Evolutionary conservation across 2,797 vertebrate species (phyloP).

Genomic region (Pseudomugil tenellus): DNA sequence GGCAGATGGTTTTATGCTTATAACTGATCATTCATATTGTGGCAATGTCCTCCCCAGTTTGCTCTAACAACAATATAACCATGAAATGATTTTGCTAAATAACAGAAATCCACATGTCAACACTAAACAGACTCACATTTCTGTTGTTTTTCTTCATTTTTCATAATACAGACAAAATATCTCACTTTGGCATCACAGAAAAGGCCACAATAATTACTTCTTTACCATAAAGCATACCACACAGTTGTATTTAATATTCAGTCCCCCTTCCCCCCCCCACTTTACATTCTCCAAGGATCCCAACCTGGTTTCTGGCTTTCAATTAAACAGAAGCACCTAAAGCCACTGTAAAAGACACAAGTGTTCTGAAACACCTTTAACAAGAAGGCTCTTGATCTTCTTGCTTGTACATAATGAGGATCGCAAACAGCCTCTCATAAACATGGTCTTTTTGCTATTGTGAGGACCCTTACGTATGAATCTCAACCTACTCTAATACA

Average conservation of each 20-base stretch:
- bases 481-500: constrained; percentile 33
- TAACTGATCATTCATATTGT: not conserved
- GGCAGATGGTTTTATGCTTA: not conserved
- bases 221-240: not conserved
- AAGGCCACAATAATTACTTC: not conserved
- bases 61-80: not conserved
- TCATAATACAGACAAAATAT: not conserved
- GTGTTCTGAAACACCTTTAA: constrained; percentile 45
- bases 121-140: not conserved
- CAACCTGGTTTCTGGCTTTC: constrained; percentile 49
- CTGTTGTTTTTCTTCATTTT: not conserved
- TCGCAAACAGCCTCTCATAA: constrained; percentile 13
- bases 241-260: constrained; percentile 13
- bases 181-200: not conserved
- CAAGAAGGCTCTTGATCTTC: constrained; percentile 59
- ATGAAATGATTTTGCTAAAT: not conserved
- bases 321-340: constrained; percentile 47
- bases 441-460: constrained; percentile 18
- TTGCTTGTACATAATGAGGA: constrained; percentile 44
- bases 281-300: constrained; percentile 42
- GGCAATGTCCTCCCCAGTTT: not conserved
- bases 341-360: constrained; percentile 58
- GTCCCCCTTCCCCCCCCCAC: constrained; percentile 1
- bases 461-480: constrained; percentile 10
- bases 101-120: not conserved